Evolutionary conservation across 2,113 vertebrate genomes (phyloP).

Genomic region (Myrmecobius fasciatus): DNA sequence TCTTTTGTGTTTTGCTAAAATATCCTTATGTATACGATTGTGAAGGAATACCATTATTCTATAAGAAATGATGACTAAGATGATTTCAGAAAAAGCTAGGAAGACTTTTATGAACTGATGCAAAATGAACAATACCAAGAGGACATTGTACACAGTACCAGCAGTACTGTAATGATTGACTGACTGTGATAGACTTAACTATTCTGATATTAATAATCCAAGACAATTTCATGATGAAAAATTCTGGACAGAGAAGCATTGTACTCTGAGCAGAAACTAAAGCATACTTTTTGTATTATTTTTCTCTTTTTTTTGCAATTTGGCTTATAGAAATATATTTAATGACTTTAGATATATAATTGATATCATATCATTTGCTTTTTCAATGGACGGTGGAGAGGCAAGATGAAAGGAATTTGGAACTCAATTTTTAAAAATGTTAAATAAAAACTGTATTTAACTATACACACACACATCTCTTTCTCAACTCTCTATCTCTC

Average conservation of each 20-base stretch:
- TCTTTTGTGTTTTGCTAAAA: neutral
- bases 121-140: neutral
- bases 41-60: neutral
- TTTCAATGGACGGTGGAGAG: neutral
- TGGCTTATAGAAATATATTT: neutral
- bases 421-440: neutral
- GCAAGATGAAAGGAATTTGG: neutral
- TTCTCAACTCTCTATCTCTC: no score
- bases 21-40: neutral
- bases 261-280: neutral
- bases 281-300: neutral
- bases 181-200: neutral
- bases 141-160: neutral
- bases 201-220: neutral
- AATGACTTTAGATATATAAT: neutral
- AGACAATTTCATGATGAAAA: neutral
- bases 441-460: neutral
- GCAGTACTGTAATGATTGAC: neutral
- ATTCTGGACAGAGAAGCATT: neutral
- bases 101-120: neutral
- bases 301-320: neutral
- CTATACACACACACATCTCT: neutral
- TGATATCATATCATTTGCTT: neutral
- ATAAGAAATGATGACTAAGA: neutral
- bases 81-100: neutral